Evolutionary conservation across 1,140 invertebrate species (phyloP).

Genomic region (Trichonephila clavipes): DNA sequence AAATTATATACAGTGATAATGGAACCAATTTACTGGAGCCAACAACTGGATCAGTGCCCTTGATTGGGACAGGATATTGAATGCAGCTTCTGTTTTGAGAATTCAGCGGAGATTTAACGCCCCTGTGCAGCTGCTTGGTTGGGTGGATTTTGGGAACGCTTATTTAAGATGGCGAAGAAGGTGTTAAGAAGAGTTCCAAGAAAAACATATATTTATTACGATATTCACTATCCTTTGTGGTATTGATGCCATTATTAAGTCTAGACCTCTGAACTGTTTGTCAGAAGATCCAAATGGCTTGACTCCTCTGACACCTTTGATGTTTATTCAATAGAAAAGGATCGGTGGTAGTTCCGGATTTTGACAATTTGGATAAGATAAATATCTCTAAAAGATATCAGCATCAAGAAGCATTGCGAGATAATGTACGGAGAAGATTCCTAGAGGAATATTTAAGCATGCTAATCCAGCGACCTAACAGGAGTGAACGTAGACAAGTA

Average conservation of each 20-base stretch:
- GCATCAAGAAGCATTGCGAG: too few relatives aligned
- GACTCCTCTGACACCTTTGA: too few relatives aligned
- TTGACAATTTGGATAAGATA: too few relatives aligned
- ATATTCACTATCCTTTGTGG: not conserved
- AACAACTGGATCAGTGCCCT: too few relatives aligned
- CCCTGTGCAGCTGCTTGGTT: not conserved
- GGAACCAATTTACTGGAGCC: slow-evolving; percentile 46
- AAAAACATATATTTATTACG: not conserved
- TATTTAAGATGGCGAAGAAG: not conserved
- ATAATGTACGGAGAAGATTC: too few relatives aligned
- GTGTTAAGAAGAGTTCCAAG: too few relatives aligned
- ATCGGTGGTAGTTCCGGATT: not conserved
- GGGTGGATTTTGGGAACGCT: not conserved
- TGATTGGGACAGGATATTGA: not conserved
- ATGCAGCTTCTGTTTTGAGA: not conserved
- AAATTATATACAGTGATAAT: slow-evolving; percentile 12
- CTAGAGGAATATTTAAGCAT: too few relatives aligned
- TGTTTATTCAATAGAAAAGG: not conserved
- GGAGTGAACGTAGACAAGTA: too few relatives aligned
- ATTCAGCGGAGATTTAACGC: not conserved
- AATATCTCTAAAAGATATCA: too few relatives aligned
- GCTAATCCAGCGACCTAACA: too few relatives aligned
- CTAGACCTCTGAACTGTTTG: not conserved
- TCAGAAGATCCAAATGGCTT: not conserved
- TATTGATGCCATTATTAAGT: not conserved